phyloP scores from a whole-genome alignment of 2,113 vertebrate species.

The Catharus bicknelli region DNA sequence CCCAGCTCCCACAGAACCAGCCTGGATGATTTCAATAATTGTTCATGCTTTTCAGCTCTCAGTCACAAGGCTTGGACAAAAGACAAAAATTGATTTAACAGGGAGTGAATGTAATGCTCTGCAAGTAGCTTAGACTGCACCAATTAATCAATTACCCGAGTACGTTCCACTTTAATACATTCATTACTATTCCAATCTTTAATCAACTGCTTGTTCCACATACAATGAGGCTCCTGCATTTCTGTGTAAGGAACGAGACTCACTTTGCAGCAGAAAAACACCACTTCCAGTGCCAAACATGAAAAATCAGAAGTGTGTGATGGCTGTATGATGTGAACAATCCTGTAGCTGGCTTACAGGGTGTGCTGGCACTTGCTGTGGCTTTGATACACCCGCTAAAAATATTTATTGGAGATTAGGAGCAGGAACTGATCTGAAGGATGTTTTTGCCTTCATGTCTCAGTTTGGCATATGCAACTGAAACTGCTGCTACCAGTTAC shows the following conservation, averaged over 20 bases:
- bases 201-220: conserved; percentile 39
- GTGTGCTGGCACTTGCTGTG: neutral
- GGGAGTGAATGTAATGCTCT: conserved; percentile 15
- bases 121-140: conserved; percentile 48
- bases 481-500: neutral
- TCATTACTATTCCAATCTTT: conserved; percentile 48
- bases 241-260: conserved; percentile 6
- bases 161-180: conserved; percentile 45
- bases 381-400: neutral
- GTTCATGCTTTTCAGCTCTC: conserved; percentile 12
- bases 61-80: conserved; percentile 17
- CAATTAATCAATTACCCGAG: conserved; percentile 65
- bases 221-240: neutral
- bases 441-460: neutral
- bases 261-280: neutral
- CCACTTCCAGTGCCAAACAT: neutral
- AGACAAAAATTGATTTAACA: conserved; percentile 45
- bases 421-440: neutral
- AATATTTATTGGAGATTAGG: neutral
- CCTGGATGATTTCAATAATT: neutral
- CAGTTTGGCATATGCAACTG: neutral
- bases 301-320: neutral
- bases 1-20: neutral
- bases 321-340: neutral
- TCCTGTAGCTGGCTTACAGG: neutral